Base-by-base conservation (phyloP, 2,797 vertebrate genomes). In the Argya squamiceps region DNA sequence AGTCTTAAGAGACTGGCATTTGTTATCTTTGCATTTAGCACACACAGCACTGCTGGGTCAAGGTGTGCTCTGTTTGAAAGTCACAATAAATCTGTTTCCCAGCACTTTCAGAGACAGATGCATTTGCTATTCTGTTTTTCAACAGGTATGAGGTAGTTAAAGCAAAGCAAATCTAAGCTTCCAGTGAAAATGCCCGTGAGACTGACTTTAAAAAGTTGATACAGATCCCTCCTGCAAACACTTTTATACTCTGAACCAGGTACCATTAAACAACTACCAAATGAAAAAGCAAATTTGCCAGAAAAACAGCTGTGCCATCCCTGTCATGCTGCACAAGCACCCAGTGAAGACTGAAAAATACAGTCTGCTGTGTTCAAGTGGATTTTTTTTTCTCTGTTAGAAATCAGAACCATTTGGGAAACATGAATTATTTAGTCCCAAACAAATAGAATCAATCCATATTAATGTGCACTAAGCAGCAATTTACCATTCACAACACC, bases 401-500 rank as follows among this genome's bases (percentile, higher is more conserved):
- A 94, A 96, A 47, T 65, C 89, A 90, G 89, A 96, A 87, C 47
- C 74, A 92, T 83, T 94, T 91, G 39, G 15, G 85, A 84, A 80
- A 62, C 53, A 59, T 88, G 59, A 95, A 95, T 91, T 94, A 96
- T 94, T 96, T 93, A 97, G 58, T 19, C 71, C 77, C 92, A 95
- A 62, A 81, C 39, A 87, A 95, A 76, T 65, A 94, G 47, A 84
- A 86, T 50, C 58, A 78, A 96, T 93, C 94, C 80, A 81, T 76
- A 82, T 78, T 96, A 91, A 92, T 74, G 84, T 49, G 60, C 53
- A 60, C 81, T 95, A 89, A 95, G 36, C 79, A 82, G 65, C 84
- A 91, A 91, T 80, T 96, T 91, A 93, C 9, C 4, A 95, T 93
- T 86, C 91, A 76, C 92, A 82, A 76, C 87, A 83, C 59, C 89